A percentile compares a stretch with the other conserved stretches of the same genome.
Evolutionary conservation across 2,888 invertebrate genomes (phyloP).

Genomic region (Cylloceria caligata): DNA sequence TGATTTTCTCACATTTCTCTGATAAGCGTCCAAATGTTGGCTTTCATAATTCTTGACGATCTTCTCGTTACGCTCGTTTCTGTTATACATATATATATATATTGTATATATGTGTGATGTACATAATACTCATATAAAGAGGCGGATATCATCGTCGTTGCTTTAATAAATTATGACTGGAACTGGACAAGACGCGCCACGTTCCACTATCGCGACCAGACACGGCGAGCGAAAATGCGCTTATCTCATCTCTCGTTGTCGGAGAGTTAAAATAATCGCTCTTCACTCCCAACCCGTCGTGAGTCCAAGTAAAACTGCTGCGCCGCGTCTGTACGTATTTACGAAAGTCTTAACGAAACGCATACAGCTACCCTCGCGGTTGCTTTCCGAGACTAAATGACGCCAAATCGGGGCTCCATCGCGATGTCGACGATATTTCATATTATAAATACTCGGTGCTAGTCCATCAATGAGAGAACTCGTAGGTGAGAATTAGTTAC

Average conservation of each 20-base stretch:
- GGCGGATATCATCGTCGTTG: slow-evolving; percentile 63
- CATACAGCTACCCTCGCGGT: slow-evolving; percentile 1
- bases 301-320: slow-evolving; percentile 33
- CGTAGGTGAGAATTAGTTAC: slow-evolving; percentile 11
- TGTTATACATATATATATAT: too few relatives aligned
- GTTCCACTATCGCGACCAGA: slow-evolving; percentile 81
- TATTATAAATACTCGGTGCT: slow-evolving; percentile 6
- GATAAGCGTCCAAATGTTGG: not conserved
- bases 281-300: slow-evolving; percentile 45
- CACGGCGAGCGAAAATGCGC: slow-evolving; percentile 79
- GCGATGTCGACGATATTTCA: slow-evolving; percentile 21
- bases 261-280: slow-evolving; percentile 79
- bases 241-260: slow-evolving; percentile 77
- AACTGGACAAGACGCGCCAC: slow-evolving; percentile 75
- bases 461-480: not conserved
- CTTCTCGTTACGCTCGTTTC: not conserved
- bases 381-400: slow-evolving; percentile 77
- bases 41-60: not conserved
- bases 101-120: slow-evolving; percentile 6
- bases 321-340: slow-evolving; percentile 66
- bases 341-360: slow-evolving; percentile 68
- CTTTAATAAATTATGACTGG: slow-evolving; percentile 80
- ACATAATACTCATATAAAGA: slow-evolving; percentile 52
- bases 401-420: slow-evolving; percentile 74
- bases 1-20: too few relatives aligned